Evolutionary conservation across 2,797 vertebrate genomes (phyloP).

Genomic region (Menidia menidia): DNA sequence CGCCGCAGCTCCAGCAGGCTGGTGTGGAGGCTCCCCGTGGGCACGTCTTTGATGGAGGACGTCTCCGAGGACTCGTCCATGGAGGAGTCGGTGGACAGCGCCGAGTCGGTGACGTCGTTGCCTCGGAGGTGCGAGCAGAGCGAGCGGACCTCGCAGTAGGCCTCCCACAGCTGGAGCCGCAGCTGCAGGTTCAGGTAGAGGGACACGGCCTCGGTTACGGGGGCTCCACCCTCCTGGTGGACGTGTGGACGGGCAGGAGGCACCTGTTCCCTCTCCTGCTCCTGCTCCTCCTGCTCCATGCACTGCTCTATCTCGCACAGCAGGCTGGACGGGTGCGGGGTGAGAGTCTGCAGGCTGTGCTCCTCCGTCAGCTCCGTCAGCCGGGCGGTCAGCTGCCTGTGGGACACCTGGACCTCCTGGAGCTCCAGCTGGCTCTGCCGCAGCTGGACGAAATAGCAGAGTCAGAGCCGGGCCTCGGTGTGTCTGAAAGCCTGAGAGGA

Average conservation of each 20-base stretch:
- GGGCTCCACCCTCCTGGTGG: neutral
- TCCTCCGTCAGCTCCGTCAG: constrained; percentile 93
- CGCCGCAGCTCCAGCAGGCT: constrained; percentile 93
- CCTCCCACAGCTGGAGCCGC: constrained; percentile 95
- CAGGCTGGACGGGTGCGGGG: constrained; percentile 89
- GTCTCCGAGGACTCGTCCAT: constrained; percentile 99
- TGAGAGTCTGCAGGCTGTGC: constrained; percentile 89
- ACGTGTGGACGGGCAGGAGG: neutral
- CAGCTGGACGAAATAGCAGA: constrained; percentile 78
- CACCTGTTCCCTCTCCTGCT: constrained; percentile 98
- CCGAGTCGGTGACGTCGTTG: constrained; percentile 93
- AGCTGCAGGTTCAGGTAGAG: constrained; percentile 75
- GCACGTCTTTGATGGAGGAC: constrained; percentile 94
- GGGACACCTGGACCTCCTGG: constrained; percentile 91
- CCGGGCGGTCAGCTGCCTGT: constrained; percentile 88
- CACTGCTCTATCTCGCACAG: constrained; percentile 98
- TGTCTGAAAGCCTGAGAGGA: neutral
- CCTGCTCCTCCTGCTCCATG: constrained; percentile 98
- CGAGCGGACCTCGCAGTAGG: constrained; percentile 93
- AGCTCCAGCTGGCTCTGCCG: constrained; percentile 94
- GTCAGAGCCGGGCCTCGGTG: neutral
- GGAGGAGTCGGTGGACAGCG: constrained; percentile 94
- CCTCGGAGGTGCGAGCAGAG: constrained; percentile 95
- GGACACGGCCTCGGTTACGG: neutral
- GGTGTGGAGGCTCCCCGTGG: constrained; percentile 91